Percentiles rank a stretch among this genome's conserved stretches.
Conservation (phyloP, 2,113 vertebrate genomes). For the Diphyllodes magnificus region DNA sequence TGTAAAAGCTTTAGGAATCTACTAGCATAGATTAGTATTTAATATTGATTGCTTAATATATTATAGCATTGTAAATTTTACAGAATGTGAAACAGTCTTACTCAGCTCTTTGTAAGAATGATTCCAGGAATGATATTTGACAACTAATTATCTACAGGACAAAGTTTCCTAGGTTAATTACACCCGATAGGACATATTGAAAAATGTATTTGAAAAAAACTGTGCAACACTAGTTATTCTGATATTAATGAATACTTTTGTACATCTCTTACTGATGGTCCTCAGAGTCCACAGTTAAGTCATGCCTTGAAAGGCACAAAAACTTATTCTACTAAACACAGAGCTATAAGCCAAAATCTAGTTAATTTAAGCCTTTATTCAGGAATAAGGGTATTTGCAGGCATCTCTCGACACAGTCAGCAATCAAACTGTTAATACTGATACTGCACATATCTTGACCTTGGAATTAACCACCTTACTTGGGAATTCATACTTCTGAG, state of each 20-base stretch:
- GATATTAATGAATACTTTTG: neutral
- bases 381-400: neutral
- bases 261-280: neutral
- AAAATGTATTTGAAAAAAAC: neutral
- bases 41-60: neutral
- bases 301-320: neutral
- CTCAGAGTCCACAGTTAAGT: neutral
- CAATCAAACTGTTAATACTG: neutral
- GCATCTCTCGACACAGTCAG: neutral
- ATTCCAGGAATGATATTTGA: neutral
- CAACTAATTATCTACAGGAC: neutral
- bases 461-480: neutral
- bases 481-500: neutral
- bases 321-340: neutral
- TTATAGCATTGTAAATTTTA: neutral
- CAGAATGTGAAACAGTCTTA: neutral
- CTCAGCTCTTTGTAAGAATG: neutral
- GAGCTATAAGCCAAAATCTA: neutral
- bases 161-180: neutral
- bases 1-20: neutral
- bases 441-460: neutral
- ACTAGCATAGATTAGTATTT: neutral
- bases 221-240: neutral
- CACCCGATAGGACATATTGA: fast-evolving
- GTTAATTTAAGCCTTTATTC: neutral